Evolutionary conservation across 2,888 invertebrate species (phyloP).

Genomic region (Eilema caniola): DNA sequence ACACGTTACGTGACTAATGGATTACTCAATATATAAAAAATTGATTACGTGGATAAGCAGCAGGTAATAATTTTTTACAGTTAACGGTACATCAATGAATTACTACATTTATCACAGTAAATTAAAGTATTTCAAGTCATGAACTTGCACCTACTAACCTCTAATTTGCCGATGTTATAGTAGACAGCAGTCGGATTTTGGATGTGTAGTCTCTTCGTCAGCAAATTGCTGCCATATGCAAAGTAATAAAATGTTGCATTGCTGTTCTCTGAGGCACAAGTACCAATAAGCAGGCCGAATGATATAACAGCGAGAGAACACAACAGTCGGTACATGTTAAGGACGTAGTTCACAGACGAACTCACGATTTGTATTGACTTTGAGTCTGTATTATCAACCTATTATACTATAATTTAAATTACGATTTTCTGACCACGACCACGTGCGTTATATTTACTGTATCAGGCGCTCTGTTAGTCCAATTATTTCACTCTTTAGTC

Average conservation of each 20-base stretch:
- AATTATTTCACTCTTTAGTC: neutral
- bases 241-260: slow-evolving; percentile 42
- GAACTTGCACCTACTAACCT: slow-evolving; percentile 67
- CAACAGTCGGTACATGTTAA: slow-evolving; percentile 20
- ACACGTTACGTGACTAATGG: neutral
- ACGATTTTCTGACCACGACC: neutral
- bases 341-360: slow-evolving; percentile 19
- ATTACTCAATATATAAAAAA: too few relatives aligned
- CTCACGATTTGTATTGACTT: slow-evolving; percentile 27
- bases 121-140: neutral
- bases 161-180: slow-evolving; percentile 88
- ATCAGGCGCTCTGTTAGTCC: neutral
- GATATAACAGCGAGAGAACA: slow-evolving; percentile 24
- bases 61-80: neutral
- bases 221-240: slow-evolving; percentile 85
- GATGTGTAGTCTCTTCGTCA: slow-evolving; percentile 90
- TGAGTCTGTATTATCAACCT: neutral
- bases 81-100: neutral
- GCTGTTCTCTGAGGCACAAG: neutral
- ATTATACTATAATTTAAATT: neutral
- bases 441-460: neutral
- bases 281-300: slow-evolving; percentile 10
- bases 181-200: slow-evolving; percentile 90
- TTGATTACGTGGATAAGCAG: too few relatives aligned
- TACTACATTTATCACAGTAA: too few relatives aligned